A percentile compares a stretch with the other conserved stretches of the same genome.
Conservation (phyloP, 2,113 vertebrate genomes). For the Cacatua alba region DNA sequence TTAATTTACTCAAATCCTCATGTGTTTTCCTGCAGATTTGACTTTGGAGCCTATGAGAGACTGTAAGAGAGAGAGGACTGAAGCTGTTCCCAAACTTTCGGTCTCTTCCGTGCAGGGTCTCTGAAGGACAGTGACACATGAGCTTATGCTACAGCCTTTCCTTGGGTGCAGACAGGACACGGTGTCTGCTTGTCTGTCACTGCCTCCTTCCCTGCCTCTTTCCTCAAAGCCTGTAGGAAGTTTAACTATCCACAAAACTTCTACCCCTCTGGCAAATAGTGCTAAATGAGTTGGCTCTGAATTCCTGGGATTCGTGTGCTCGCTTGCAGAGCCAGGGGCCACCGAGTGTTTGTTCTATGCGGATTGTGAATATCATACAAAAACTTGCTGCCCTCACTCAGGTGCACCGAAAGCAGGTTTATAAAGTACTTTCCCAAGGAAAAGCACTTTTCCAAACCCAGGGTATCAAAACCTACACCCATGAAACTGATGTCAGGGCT, state of each 20-base stretch:
- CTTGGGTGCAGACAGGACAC: background rate
- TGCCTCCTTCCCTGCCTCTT: background rate
- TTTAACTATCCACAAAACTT: background rate
- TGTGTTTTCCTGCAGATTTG: background rate
- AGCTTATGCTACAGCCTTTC: background rate
- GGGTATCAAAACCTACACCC: background rate
- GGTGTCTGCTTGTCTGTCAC: background rate
- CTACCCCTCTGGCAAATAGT: background rate
- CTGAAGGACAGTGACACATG: background rate
- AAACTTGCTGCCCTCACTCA: background rate
- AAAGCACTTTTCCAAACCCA: background rate
- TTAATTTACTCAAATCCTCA: background rate
- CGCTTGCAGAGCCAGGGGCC: accelerated
- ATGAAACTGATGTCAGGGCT: background rate
- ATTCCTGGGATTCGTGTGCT: background rate
- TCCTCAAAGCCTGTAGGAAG: background rate
- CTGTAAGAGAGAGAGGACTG: background rate
- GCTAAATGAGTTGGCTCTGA: background rate
- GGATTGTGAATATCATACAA: background rate
- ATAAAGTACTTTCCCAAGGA: background rate
- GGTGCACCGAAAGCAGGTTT: background rate
- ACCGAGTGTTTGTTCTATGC: background rate
- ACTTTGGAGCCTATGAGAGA: background rate
- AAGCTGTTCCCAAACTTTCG: background rate
- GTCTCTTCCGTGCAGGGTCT: background rate